A percentile compares a stretch with the other conserved stretches of the same genome.
phyloP scores from a whole-genome alignment of 2,888 invertebrate genomes.

The Eupithecia abbreviata region DNA sequence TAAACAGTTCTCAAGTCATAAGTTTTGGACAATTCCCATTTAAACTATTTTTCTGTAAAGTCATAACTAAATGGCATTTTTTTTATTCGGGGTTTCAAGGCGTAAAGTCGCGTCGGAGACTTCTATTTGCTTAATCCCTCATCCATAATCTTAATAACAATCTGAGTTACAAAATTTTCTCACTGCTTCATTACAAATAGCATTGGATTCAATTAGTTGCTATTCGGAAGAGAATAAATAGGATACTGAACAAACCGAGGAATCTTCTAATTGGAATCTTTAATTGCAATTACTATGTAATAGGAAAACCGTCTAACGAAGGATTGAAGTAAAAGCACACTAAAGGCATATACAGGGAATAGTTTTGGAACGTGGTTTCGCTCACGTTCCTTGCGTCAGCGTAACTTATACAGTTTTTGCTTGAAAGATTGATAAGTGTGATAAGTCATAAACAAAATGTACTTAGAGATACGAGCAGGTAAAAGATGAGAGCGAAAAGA shows the following conservation, averaged over 20 bases:
- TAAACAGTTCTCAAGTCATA: not conserved
- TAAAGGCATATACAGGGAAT: not conserved
- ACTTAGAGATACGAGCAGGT: not conserved
- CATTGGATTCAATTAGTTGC: slow-evolving; percentile 70
- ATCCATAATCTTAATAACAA: slow-evolving; percentile 76
- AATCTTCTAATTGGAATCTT: slow-evolving; percentile 39
- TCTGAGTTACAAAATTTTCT: slow-evolving; percentile 72
- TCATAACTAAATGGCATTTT: not conserved
- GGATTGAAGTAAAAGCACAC: not conserved
- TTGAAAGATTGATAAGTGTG: not conserved
- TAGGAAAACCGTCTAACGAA: not conserved
- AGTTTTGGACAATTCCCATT: not conserved
- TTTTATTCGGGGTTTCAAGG: not conserved
- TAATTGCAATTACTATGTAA: slow-evolving; percentile 10
- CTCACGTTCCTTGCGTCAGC: not conserved
- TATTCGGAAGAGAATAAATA: slow-evolving; percentile 64
- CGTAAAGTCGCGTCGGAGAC: slow-evolving; percentile 17
- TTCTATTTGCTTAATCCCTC: slow-evolving; percentile 60
- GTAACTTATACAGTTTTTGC: not conserved
- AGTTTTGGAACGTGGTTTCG: not conserved
- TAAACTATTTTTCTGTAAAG: too few relatives aligned
- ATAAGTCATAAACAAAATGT: not conserved
- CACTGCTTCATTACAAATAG: slow-evolving; percentile 67
- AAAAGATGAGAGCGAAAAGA: not conserved
- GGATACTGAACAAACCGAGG: slow-evolving; percentile 28